These are phyloP conservation scores for Paracanthobrama guichenoti DNA, from an alignment of 2,113 vertebrate species.

Conservation along the genomic window DNA sequence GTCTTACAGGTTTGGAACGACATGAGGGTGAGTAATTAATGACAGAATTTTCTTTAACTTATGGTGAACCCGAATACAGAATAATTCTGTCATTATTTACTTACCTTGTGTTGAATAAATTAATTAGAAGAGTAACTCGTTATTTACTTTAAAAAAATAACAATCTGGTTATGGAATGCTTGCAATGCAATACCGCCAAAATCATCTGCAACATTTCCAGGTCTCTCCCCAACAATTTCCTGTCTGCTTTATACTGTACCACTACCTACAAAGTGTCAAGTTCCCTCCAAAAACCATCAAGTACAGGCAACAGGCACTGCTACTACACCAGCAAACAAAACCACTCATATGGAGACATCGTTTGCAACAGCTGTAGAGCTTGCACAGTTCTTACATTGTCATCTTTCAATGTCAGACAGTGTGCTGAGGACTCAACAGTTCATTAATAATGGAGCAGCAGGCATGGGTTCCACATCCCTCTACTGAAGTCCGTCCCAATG, in stretches of 20 bases:
- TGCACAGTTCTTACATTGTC: constrained; percentile 17
- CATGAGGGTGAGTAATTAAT: neutral
- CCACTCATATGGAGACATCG: neutral
- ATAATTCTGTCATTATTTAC: neutral
- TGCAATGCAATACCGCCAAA: neutral
- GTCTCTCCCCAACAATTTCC: neutral
- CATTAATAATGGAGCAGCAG: constrained; percentile 65
- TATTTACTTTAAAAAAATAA: neutral
- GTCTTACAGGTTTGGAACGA: neutral
- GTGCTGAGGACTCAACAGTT: constrained; percentile 41
- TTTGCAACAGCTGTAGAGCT: constrained; percentile 1
- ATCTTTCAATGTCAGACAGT: neutral
- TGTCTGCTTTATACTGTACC: neutral
- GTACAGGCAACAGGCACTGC: neutral
- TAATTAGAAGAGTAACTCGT: neutral
- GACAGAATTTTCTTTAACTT: neutral
- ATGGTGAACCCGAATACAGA: neutral
- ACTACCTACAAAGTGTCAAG: neutral
- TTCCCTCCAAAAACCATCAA: neutral
- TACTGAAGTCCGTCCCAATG: neutral
- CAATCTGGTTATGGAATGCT: neutral
- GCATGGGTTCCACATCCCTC: constrained; percentile 11
- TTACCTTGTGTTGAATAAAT: neutral
- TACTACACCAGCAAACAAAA: neutral
- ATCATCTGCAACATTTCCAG: neutral